phyloP scores from a whole-genome alignment of 2,113 vertebrate species.

The Gnathonemus longibarbis region DNA sequence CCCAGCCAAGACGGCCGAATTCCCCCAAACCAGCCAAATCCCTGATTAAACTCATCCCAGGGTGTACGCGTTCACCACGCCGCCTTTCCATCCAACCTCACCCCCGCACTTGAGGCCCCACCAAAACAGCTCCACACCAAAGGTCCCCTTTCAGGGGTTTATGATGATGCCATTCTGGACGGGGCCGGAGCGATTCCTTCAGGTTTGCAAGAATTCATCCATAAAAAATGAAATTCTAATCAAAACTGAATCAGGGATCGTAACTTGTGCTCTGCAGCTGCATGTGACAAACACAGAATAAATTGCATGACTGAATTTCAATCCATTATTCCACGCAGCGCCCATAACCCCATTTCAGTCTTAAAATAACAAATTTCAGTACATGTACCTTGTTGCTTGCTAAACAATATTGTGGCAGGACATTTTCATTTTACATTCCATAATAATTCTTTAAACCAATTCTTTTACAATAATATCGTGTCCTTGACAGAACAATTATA shows the following conservation, averaged over 20 bases:
- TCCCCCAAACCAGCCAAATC: slow-evolving; percentile 6
- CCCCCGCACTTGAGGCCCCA: background rate
- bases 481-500: slow-evolving; percentile 22
- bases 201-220: background rate
- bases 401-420: background rate
- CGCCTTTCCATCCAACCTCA: slow-evolving; percentile 19
- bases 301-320: background rate
- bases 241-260: background rate
- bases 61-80: background rate
- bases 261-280: background rate
- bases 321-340: background rate
- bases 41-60: slow-evolving; percentile 18
- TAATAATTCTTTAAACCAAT: background rate
- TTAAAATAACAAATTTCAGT: slow-evolving; percentile 13
- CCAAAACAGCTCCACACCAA: background rate
- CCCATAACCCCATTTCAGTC: background rate
- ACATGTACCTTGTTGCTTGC: background rate
- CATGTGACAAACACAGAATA: background rate
- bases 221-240: background rate
- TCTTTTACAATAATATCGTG: background rate
- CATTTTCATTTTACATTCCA: background rate
- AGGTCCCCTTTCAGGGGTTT: background rate
- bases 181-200: background rate
- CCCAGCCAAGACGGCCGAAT: background rate
- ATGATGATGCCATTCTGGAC: background rate